A percentile compares a stretch with the other conserved stretches of the same genome.
Evolutionary conservation across 2,113 vertebrate genomes (phyloP).

Genomic region (Capreolus pygargus): DNA sequence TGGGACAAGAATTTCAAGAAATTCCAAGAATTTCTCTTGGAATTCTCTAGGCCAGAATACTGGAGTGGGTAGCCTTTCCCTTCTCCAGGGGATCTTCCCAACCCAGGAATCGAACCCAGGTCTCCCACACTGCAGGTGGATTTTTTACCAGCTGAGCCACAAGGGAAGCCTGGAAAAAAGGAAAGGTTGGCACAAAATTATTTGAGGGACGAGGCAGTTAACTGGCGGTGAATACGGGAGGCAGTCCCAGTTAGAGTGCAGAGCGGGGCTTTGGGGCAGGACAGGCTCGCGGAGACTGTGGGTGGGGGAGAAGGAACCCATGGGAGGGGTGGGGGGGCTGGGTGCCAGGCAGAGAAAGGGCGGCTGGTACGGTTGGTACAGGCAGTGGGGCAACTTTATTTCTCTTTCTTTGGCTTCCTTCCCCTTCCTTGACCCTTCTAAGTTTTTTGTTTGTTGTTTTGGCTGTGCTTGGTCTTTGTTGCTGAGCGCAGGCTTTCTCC

Average conservation of each 20-base stretch:
- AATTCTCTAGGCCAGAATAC: not conserved
- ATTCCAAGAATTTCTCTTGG: too few species aligned
- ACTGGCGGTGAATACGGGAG: not conserved
- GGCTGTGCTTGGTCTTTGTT: not conserved
- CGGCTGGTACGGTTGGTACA: not conserved
- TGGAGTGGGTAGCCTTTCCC: not conserved
- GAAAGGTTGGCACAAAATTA: not conserved
- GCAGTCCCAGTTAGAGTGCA: not conserved
- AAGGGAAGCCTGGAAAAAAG: not conserved
- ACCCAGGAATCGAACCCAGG: not conserved
- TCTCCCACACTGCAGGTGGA: not conserved
- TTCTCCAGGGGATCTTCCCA: not conserved
- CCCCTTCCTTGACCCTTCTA: not conserved
- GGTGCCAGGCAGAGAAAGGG: not conserved
- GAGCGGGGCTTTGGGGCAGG: not conserved
- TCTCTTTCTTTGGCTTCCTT: not conserved
- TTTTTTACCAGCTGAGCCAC: not conserved
- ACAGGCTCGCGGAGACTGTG: not conserved
- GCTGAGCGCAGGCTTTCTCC: not conserved
- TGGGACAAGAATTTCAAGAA: too few species aligned
- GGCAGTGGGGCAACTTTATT: not conserved
- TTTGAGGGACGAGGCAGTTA: not conserved
- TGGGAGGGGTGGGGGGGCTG: too few species aligned
- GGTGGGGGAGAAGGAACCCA: accelerated
- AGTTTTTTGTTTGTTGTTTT: not conserved